phyloP scores from a whole-genome alignment of 1,140 invertebrate species.

The Diuraphis noxia region DNA sequence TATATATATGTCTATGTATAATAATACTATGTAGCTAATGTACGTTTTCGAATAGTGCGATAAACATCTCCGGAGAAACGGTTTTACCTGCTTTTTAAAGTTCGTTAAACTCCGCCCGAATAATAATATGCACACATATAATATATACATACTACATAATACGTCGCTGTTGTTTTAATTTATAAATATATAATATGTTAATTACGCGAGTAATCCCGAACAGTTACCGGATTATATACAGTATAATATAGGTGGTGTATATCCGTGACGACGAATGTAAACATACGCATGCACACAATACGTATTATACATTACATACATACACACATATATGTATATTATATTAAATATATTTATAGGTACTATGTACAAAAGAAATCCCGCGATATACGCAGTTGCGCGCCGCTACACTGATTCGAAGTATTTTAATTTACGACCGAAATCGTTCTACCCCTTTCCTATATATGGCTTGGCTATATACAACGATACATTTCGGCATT shows the following conservation, averaged over 20 bases:
- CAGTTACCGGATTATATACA: neutral
- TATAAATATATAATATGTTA: constrained; percentile 16
- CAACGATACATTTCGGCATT: neutral
- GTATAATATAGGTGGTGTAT: neutral
- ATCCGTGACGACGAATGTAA: neutral
- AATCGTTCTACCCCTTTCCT: neutral
- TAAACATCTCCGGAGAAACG: neutral
- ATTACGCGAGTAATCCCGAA: constrained; percentile 14
- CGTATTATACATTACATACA: neutral
- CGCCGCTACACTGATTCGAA: neutral
- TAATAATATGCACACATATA: neutral
- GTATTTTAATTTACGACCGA: constrained; percentile 1
- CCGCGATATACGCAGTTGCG: neutral
- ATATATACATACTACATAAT: neutral
- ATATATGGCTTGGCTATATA: neutral
- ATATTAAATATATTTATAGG: neutral
- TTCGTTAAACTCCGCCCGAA: neutral
- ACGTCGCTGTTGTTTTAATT: constrained; percentile 22
- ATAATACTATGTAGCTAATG: too few relatives aligned
- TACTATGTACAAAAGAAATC: neutral
- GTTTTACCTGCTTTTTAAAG: neutral
- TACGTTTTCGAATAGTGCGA: neutral
- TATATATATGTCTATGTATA: too few relatives aligned
- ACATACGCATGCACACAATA: neutral
- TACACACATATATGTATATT: too few relatives aligned